Evolutionary conservation across 53 echinoderm and acorn worm species (phyloP), one percentile per base, ranked within the genome.

Genomic region (Stichopus horrens): DNA sequence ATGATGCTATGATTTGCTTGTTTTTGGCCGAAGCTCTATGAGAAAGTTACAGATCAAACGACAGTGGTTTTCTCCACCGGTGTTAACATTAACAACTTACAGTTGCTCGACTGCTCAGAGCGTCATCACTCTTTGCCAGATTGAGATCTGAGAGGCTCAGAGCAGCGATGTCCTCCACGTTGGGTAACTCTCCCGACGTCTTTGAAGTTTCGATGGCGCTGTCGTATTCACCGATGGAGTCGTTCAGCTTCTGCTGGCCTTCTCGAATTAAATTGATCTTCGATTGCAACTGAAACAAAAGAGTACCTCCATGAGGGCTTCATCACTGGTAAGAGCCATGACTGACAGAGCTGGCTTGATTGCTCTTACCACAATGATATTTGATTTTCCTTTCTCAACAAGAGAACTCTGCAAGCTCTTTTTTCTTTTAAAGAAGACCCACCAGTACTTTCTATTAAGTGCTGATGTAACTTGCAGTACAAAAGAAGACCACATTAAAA

Each of bases 31-130:
- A 37, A 37, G 37, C 37, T 37, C 37, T 37, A 37, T 37, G 37
- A 37, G 37, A 37, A 37, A 37, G 37, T 37, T 37, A 37, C 37
- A 37, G 37, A 37, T 37, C 37, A 37, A 37, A 37, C 2, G 37
- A 37, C 37, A 37, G 37, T 37, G 37, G 37, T 37, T 37, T 37
- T 37, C 37, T 37, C 2, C 37, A 37, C 37, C 37, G 37, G 2
- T 37, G 37, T 37, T 37, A 37, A 37, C 2, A 37, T 37, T 2
- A 37, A 37, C 16, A 13, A 91, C 96, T 95, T 76, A 96, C 94
- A 73, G 94, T 96, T 73, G 96, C 94, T 53, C 93, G 90, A 54
- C 88, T 93, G 76, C 96, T 96, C 52, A 96, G 75, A 52, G 91
- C 54, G 74, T 96, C 96, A 9, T 83, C 91, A 58, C 37, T 60